Base-by-base conservation (phyloP, 2,797 vertebrate species). In the Schizopygopsis malacanthus region DNA sequence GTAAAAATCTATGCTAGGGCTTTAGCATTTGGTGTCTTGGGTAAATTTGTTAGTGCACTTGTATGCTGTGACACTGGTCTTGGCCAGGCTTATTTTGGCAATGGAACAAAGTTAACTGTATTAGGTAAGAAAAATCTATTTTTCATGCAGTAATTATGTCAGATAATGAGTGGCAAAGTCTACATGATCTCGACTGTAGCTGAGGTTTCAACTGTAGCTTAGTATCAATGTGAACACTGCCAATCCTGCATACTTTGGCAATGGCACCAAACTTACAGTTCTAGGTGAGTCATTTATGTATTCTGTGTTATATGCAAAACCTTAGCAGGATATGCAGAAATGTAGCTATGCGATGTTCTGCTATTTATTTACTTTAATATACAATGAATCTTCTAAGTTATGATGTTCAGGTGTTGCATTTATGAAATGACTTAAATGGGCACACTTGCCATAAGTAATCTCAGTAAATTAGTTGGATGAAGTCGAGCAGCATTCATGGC, bases 21-120 rank as follows among this genome's bases (percentile, higher is more conserved):
- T 75, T 75, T 67, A 67, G 59, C 9, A 9, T 52, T 65, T 50
- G 33, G 28, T 16, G 15, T 65, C 28, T 25, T 4, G 15, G 20
- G 11, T 71, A 67, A 37, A 70, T 84, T 37, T 37, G 61, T 65
- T 50, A 65, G 59, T 13, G 61, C 61, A 80, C 10, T 22, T 50
- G 79, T 15, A 0, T 67, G 59, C 79, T 80, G 79, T 80, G 84
- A 18, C 22, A 11, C 84, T 73, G 69, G 84, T 80, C 1, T 0
- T 73, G 39, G 10, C 39, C 86, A 88, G 83, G 92, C 91, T 0
- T 91, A 91, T 85, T 94, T 94, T 81, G 93, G 93, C 79, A 75
- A 75, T 82, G 93, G 94, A 89, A 94, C 93, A 22, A 94, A 92
- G 90, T 86, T 95, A 61, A 94, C 92, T 0, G 92, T 95, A 87